These are phyloP conservation scores for Trematocara variabile DNA, from an alignment of 2,113 vertebrate species.

Conservation along the genomic window DNA sequence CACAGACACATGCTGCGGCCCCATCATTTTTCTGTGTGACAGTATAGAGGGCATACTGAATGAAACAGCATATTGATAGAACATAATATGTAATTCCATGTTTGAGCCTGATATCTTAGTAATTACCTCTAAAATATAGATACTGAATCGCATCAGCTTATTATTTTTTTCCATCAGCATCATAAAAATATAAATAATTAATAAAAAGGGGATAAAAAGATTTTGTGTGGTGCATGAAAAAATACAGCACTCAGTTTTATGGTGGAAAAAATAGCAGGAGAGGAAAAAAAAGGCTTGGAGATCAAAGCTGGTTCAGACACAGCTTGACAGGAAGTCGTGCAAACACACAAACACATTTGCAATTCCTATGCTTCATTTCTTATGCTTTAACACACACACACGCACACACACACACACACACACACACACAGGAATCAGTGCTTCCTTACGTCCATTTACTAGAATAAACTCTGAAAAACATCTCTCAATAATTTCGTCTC, in stretches of 20 bases:
- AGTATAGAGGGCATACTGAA: neutral
- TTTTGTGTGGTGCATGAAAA: neutral
- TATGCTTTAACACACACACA: neutral
- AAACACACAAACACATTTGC: slow-evolving; percentile 6
- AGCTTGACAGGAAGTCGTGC: slow-evolving; percentile 16
- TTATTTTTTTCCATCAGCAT: neutral
- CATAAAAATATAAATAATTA: neutral
- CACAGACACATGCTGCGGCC: slow-evolving; percentile 34
- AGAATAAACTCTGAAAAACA: neutral
- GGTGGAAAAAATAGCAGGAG: neutral
- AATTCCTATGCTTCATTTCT: neutral
- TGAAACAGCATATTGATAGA: neutral
- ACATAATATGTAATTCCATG: neutral
- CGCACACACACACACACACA: too few species aligned
- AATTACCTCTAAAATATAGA: neutral
- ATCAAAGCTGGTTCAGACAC: slow-evolving; percentile 32
- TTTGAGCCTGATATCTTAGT: neutral
- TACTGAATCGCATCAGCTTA: neutral
- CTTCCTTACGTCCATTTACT: neutral
- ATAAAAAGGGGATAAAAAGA: neutral
- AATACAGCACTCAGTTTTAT: neutral
- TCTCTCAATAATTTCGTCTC: neutral
- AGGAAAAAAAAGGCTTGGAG: neutral
- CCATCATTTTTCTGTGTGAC: slow-evolving; percentile 33
- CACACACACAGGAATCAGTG: neutral